Evolutionary conservation across 2,797 vertebrate genomes (phyloP), one percentile per base, ranked within the genome.

Genomic region (Capromys pilorides): DNA sequence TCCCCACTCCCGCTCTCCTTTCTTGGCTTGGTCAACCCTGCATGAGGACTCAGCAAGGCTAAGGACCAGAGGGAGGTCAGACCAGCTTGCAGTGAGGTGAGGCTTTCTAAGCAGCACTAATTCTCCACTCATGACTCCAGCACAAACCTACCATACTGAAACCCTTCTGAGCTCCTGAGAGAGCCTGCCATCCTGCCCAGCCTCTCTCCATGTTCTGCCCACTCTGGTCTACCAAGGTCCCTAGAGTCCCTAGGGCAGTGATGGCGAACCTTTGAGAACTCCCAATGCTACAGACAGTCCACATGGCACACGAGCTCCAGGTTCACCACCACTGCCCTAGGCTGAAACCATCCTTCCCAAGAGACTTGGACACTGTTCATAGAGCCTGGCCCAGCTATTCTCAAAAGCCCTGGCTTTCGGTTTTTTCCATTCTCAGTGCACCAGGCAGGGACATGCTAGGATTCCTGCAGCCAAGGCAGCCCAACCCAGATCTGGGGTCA

Each of bases 291-390:
- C 26, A 28, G 6, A 75, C 71, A 49, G 13, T 3, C 26, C 3
- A 2, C 26, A 13, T 1, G 45, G 26, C 73, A 49, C 41, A 49
- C 0, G 26, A 18, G 41, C 26, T 4, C 3, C 31, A 49, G 73
- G 41, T 16, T 77, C 39, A 5, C 73, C 26, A 18, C 3, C 73
- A 18, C 41, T 28, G 41, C 26, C 26, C 41, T 18, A 18, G 26
- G 41, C 10, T 6, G 21, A 45, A 33, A 24, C 19, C 41, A 28
- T 11, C 18, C 36, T 49, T 83, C 45, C 6, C 7, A 45, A 88
- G 51, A 19, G 1, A 54, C 36, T 3, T 6, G 6, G 13, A 22
- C 8, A 3, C 3, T 12, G 4, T 5, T 41, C 18, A 0, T 0
- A 11, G 12, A 75, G 39, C 51, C 64, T 33, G 21, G 36, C 59